Base-by-base conservation (phyloP, 2,113 vertebrate species). In the Perccottus glenii region DNA sequence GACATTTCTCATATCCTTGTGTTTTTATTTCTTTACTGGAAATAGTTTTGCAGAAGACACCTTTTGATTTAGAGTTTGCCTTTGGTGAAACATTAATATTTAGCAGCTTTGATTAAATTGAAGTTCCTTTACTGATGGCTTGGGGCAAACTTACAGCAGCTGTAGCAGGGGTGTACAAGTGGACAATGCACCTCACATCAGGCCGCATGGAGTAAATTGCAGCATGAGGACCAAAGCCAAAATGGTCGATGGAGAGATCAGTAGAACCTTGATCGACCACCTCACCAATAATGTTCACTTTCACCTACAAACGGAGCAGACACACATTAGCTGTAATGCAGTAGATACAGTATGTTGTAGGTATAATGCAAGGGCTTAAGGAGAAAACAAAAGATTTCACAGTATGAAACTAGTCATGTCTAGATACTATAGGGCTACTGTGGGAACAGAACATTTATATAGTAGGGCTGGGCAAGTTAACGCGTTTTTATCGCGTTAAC, bases 231-330 rank as follows among this genome's bases (percentile, higher is more conserved):
- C 94, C 94, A 78, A 99, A 98, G 73, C 95, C 95, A 27, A 92
- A 89, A 0, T 83, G 90, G 88, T 98, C 95, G 48, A 97, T 92
- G 9, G 90, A 91, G 78, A 98, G 85, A 72, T 93, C 91, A 1
- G 95, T 95, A 63, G 91, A 93, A 46, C 96, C 96, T 77, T 96
- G 95, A 82, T 98, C 96, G 86, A 98, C 95, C n/a, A 98, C 94
- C 36, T 96, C 94, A 58, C 96, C 96, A 3, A 98, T 89, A 69
- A 99, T 96, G 87, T 99, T 98, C 61, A 99, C 95, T 81, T 99
- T 99, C 33, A 98, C 93, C 97, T 99, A 77, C 32, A 87, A 62
- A 60, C n/a, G 46, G 12, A 61, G n/a, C n/a, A 44, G 49, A 38
- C 5, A 52, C 15, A 51, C 15, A 35, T n/a, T 57, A 64, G 15